These are phyloP conservation scores for Pachypeltis micranthus DNA, from an alignment of 1,140 invertebrate species.

Conservation along the genomic window DNA sequence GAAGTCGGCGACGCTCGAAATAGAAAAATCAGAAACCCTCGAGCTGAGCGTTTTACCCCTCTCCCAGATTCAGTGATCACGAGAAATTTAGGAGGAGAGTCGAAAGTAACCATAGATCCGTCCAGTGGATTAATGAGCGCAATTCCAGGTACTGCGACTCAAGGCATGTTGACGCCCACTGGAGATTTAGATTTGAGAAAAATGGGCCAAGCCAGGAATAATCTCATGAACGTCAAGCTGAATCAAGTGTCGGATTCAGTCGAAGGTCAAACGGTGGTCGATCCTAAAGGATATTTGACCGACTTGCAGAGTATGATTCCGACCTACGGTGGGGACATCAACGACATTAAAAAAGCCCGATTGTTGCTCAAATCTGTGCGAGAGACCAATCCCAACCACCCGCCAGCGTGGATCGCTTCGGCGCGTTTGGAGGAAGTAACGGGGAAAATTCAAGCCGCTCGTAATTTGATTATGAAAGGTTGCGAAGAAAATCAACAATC, in stretches of 20 bases:
- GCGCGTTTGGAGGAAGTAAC: constrained; percentile 97
- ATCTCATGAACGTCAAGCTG: constrained; percentile 98
- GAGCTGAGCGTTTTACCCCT: constrained; percentile 93
- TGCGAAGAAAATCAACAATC: constrained; percentile 91
- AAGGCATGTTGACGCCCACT: constrained; percentile 55
- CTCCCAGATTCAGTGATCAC: constrained; percentile 93
- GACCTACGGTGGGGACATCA: constrained; percentile 92
- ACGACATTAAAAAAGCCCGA: constrained; percentile 95
- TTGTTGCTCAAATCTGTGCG: constrained; percentile 92
- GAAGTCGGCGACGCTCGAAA: constrained; percentile 99
- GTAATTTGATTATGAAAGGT: constrained; percentile 96
- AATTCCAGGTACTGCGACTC: constrained; percentile 62
- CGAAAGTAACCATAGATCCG: constrained; percentile 69
- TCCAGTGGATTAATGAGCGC: constrained; percentile 71
- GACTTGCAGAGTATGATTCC: constrained; percentile 99
- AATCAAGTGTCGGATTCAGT: constrained; percentile 98
- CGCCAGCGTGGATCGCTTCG: constrained; percentile 98
- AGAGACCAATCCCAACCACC: constrained; percentile 98
- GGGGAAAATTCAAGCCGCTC: constrained; percentile 93
- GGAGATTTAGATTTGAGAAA: constrained; percentile 95
- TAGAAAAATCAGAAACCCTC: constrained; percentile 86
- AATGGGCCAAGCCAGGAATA: constrained; percentile 97
- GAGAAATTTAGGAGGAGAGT: constrained; percentile 75
- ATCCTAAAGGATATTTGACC: constrained; percentile 98
- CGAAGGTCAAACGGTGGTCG: constrained; percentile 96